Evolutionary conservation across 2,113 vertebrate genomes (phyloP).

Genomic region (Columba livia): DNA sequence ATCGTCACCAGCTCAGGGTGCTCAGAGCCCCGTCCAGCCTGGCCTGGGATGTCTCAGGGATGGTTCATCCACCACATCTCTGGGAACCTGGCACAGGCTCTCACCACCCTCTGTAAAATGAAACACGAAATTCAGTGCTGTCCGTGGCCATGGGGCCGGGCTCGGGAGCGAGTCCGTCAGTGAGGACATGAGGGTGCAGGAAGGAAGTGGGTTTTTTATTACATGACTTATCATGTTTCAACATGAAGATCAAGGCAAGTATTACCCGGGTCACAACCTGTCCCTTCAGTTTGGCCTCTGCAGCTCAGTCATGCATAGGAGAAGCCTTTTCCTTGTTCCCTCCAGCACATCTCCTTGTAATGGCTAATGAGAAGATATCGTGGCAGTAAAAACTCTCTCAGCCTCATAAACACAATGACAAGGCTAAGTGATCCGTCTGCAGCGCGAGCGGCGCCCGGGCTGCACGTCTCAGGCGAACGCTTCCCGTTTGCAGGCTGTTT

Average conservation of each 20-base stretch:
- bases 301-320: neutral
- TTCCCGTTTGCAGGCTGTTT: neutral
- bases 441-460: neutral
- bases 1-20: too few species aligned
- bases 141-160: accelerated
- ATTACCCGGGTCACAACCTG: neutral
- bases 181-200: accelerated
- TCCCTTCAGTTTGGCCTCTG: neutral
- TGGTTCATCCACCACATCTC: too few species aligned
- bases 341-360: neutral
- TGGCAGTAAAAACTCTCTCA: neutral
- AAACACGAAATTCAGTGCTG: accelerated
- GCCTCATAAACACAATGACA: neutral
- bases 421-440: neutral
- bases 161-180: accelerated
- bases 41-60: too few species aligned
- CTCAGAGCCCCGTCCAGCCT: too few species aligned
- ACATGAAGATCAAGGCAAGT: neutral
- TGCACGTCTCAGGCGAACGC: neutral
- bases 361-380: neutral
- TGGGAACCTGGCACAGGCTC: too few species aligned
- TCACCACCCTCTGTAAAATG: too few species aligned
- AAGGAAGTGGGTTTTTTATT: neutral
- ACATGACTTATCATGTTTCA: neutral
- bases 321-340: neutral